A percentile compares a stretch with the other conserved stretches of the same genome.
These are phyloP conservation scores for Pseudochromis fuscus DNA, from an alignment of 2,797 vertebrate species.

Conservation along the genomic window DNA sequence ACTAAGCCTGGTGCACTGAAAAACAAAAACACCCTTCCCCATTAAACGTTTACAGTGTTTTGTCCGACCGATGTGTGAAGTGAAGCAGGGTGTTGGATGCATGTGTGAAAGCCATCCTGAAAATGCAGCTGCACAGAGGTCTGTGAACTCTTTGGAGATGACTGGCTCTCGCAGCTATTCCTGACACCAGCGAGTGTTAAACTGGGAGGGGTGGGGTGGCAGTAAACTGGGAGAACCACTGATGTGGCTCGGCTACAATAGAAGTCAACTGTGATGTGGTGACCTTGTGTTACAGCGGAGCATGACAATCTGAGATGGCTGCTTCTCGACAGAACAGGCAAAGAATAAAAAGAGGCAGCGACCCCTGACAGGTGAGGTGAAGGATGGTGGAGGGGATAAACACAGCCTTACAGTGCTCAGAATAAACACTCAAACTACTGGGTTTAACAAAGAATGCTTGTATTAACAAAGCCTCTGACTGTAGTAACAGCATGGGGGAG, in stretches of 20 bases:
- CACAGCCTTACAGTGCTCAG: not conserved
- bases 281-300: conserved; percentile 42
- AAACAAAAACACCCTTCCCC: not conserved
- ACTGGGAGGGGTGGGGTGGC: conserved; percentile 34
- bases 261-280: conserved; percentile 19
- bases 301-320: conserved; percentile 9
- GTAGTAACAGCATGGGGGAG: not conserved
- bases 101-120: conserved; percentile 33
- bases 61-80: not conserved
- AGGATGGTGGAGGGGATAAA: not conserved
- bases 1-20: not conserved
- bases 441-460: not conserved
- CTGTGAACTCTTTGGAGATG: conserved; percentile 29
- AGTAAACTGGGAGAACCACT: conserved; percentile 14
- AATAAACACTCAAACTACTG: not conserved
- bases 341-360: conserved; percentile 8
- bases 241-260: conserved; percentile 25
- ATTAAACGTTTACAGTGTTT: not conserved
- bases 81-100: not conserved
- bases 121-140: conserved; percentile 28
- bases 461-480: not conserved
- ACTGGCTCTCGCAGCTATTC: conserved; percentile 57
- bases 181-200: conserved; percentile 45
- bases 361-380: conserved; percentile 15
- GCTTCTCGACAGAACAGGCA: conserved; percentile 28